phyloP scores from a whole-genome alignment of 2,113 vertebrate species.

The Heterotilapia buettikoferi region DNA sequence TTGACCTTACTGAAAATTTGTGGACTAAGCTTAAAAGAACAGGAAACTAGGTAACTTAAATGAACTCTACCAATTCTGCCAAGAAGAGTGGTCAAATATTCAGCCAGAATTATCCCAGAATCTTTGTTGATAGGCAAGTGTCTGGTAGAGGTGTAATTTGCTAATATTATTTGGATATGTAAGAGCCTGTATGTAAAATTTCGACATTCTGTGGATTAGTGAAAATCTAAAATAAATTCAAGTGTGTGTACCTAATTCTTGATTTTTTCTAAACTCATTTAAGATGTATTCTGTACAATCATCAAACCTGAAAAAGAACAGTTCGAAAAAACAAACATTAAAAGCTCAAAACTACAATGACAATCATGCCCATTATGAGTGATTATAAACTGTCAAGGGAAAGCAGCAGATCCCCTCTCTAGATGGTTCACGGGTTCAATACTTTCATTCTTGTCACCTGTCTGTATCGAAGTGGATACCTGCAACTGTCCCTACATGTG shows the following conservation, averaged over 20 bases:
- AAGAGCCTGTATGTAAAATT: background rate
- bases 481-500: background rate
- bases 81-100: background rate
- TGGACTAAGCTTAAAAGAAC: background rate
- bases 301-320: background rate
- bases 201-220: background rate
- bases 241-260: background rate
- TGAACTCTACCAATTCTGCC: background rate
- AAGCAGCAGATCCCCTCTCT: background rate
- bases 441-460: background rate
- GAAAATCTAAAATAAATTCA: fast-evolving
- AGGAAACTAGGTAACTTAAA: background rate
- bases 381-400: background rate
- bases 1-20: background rate
- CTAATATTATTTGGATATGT: background rate
- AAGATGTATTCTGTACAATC: background rate
- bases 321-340: background rate
- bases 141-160: background rate
- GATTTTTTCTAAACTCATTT: background rate
- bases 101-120: background rate
- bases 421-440: background rate
- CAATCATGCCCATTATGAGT: background rate
- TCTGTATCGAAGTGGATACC: background rate
- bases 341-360: background rate
- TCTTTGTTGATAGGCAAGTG: background rate